Conservation (phyloP, 2,113 vertebrate genomes). For the Natator depressus region DNA sequence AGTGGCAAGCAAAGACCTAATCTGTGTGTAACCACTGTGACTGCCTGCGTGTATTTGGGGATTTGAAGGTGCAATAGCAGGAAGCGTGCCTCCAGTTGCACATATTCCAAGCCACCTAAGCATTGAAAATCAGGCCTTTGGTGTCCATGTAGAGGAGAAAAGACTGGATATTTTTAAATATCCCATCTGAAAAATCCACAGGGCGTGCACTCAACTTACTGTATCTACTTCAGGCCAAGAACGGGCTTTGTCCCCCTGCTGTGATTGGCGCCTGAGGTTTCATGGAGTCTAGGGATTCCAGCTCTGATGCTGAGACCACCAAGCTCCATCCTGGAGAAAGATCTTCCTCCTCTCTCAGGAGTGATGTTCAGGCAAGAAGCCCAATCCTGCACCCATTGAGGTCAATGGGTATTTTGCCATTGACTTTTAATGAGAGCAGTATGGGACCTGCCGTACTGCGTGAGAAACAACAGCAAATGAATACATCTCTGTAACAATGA, state of each 20-base stretch:
- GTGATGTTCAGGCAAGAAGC: fast-evolving
- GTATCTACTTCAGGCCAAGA: fast-evolving
- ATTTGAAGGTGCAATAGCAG: not conserved
- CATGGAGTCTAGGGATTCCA: not conserved
- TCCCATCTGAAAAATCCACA: not conserved
- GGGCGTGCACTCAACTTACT: fast-evolving
- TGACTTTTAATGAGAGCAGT: fast-evolving
- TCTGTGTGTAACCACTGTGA: not conserved
- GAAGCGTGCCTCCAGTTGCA: not conserved
- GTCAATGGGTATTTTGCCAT: not conserved
- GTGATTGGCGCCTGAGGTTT: fast-evolving
- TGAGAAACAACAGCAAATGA: too few relatives aligned
- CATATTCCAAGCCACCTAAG: not conserved
- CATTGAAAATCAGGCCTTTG: not conserved
- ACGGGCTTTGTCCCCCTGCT: not conserved
- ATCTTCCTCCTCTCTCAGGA: fast-evolving
- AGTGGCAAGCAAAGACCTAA: not conserved
- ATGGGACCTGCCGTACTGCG: fast-evolving
- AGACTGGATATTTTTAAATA: not conserved
- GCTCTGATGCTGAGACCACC: fast-evolving
- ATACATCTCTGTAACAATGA: fast-evolving
- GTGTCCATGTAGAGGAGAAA: not conserved
- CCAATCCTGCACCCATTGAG: not conserved
- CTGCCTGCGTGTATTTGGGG: not conserved
- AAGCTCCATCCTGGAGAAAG: not conserved